phyloP scores from a whole-genome alignment of 2,797 vertebrate species.

The Kryptopterus vitreolus region DNA sequence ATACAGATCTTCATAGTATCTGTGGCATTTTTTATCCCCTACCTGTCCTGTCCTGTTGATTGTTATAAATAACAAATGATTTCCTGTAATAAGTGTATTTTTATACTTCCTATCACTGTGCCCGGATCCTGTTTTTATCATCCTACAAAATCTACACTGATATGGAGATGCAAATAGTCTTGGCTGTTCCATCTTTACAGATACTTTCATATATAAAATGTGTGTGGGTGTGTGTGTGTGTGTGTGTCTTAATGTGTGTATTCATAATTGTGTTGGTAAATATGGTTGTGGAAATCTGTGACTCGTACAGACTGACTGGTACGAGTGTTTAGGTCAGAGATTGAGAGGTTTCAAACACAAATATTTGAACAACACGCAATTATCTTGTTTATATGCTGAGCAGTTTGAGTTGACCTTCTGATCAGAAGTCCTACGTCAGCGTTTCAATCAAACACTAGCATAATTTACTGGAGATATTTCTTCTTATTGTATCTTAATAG shows the following conservation, averaged over 20 bases:
- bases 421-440: too few relatives aligned
- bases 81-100: not conserved
- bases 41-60: not conserved
- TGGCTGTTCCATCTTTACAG: slow-evolving; percentile 46
- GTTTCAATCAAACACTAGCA: too few relatives aligned
- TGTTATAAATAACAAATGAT: not conserved
- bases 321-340: slow-evolving; percentile 32
- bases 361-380: too few relatives aligned
- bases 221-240: slow-evolving; percentile 2
- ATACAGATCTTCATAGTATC: not conserved
- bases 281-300: slow-evolving; percentile 50
- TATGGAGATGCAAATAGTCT: slow-evolving; percentile 35
- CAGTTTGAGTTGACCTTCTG: too few relatives aligned
- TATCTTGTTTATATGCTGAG: too few relatives aligned
- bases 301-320: slow-evolving; percentile 47
- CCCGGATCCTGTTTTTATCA: not conserved
- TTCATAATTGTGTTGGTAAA: slow-evolving; percentile 29
- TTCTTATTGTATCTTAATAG: too few relatives aligned
- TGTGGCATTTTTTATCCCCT: not conserved
- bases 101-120: not conserved
- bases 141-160: slow-evolving; percentile 35
- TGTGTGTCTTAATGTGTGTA: slow-evolving; percentile 1
- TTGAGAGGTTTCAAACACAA: not conserved
- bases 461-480: not conserved
- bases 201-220: slow-evolving; percentile 53